Percentiles rank a stretch among this genome's conserved stretches.
Conservation (phyloP, 2,888 invertebrate species). For the Macrosoma leucophasiata region DNA sequence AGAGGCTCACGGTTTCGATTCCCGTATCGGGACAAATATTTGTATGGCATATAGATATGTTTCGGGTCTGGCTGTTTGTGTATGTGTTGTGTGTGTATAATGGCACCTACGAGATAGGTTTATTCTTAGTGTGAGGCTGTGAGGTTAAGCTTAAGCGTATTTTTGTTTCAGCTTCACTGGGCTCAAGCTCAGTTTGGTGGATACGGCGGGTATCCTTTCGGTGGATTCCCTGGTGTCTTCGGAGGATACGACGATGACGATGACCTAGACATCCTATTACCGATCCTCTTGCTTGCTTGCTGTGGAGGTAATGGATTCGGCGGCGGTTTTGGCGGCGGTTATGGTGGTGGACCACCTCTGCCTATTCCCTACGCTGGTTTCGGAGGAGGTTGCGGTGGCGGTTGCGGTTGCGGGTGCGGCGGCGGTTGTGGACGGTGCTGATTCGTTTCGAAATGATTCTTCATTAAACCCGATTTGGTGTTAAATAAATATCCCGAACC, state of each 20-base stretch:
- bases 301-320: constrained; percentile 27
- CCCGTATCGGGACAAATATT: no score
- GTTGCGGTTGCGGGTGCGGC: constrained; percentile 25
- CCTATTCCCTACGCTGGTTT: constrained; percentile 9
- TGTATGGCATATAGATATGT: no score
- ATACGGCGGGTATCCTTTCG: constrained; percentile 17
- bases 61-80: no score
- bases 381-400: constrained; percentile 24
- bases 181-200: constrained; percentile 33
- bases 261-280: constrained; percentile 37
- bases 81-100: no score
- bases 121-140: no score
- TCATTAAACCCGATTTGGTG: no score
- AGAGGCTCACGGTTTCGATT: no score
- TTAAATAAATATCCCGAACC: no score
- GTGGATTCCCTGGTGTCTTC: constrained; percentile 5
- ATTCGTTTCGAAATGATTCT: no score
- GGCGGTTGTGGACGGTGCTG: neutral
- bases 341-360: constrained; percentile 7
- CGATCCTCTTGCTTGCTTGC: constrained; percentile 35
- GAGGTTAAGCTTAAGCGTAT: neutral
- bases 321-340: constrained; percentile 21
- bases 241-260: constrained; percentile 24
- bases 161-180: constrained; percentile 35
- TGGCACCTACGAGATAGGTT: no score